Base-by-base conservation (phyloP, 2,797 vertebrate species). In the Bucorvus abyssinicus region DNA sequence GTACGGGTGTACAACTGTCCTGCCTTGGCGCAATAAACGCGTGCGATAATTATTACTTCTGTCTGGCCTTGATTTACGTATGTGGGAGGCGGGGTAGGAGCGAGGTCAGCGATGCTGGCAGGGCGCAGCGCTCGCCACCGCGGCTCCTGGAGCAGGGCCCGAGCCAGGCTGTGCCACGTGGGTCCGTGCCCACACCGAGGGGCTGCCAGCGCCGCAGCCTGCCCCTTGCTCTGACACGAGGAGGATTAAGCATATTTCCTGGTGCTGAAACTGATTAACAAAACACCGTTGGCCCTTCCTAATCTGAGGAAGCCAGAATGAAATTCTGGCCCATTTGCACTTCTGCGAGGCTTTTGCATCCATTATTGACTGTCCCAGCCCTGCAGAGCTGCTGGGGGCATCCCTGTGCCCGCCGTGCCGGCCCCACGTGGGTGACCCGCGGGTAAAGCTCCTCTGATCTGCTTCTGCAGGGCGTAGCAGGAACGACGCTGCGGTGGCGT, bases 401-500 rank as follows among this genome's bases (percentile, higher is more conserved):
- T 40, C 69, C 47, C 42, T 12, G 29, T 5, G 44, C 47, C 69
- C 24, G 4, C 19, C 2, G 12, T 18, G 23, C 65, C 15, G 8
- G 61, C 50, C 55, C 68, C 40, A 11, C 0, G 2, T 5, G 1
- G 61, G 77, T 70, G 21, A 23, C 52, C 49, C 11, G 27, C 76
- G 10, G 73, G 64, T 21, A 45, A 61, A 89, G 44, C 89, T 85
- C 23, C 60, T 76, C 77, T 0, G 1, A 29, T 44, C 40, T 6
- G 56, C 59, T 27, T 20, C 68, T 0, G 0, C 34, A 2, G 0
- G 1, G 83, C 36, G 30, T 27, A 23, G 74, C 61, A n/a, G 69
- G 60, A 81, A 34, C 68, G 22, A 1, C 2, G 2, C 40, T 15
- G 80, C 53, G 15, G 64, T 27, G 60, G 29, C 3, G 64, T 29